A percentile compares a stretch with the other conserved stretches of the same genome.
Conservation (phyloP, 2,888 invertebrate genomes). For the Synanthedon andrenaeformis region DNA sequence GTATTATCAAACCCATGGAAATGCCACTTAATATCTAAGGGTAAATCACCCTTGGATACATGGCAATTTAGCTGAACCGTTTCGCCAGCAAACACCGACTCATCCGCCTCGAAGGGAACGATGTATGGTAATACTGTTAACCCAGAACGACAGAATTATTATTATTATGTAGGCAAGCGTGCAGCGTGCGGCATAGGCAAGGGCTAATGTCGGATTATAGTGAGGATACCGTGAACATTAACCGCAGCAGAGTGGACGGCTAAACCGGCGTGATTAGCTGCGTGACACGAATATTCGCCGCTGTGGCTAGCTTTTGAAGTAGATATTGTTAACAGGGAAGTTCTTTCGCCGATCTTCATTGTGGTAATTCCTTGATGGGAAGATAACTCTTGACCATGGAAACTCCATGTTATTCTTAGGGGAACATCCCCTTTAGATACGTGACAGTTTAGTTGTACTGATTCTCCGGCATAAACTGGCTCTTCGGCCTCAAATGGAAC, state of each 20-base stretch:
- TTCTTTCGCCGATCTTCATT: conserved; percentile 72
- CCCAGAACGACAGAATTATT: conserved; percentile 56
- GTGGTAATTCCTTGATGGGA: conserved; percentile 69
- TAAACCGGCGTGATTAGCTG: conserved; percentile 75
- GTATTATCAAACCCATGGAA: conserved; percentile 74
- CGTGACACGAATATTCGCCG: conserved; percentile 79
- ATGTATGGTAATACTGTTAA: conserved; percentile 76
- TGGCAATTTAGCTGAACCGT: conserved; percentile 76
- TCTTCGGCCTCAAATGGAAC: conserved; percentile 73
- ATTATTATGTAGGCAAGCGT: conserved; percentile 47
- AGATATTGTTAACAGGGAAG: conserved; percentile 75
- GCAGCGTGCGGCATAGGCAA: conserved; percentile 58
- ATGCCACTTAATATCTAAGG: conserved; percentile 80
- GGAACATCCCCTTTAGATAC: conserved; percentile 78
- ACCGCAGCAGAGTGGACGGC: conserved; percentile 73
- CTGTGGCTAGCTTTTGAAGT: conserved; percentile 74
- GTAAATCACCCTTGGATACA: conserved; percentile 80
- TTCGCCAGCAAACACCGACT: conserved; percentile 78
- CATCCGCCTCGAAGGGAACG: conserved; percentile 75
- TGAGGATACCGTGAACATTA: conserved; percentile 75
- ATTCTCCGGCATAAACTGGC: conserved; percentile 74
- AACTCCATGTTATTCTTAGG: conserved; percentile 80
- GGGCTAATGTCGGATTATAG: conserved; percentile 13
- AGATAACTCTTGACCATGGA: conserved; percentile 72
- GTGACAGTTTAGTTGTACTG: conserved; percentile 73